Evolutionary conservation across 2,113 vertebrate species (phyloP).

Genomic region (Dendrocopos noguchii): DNA sequence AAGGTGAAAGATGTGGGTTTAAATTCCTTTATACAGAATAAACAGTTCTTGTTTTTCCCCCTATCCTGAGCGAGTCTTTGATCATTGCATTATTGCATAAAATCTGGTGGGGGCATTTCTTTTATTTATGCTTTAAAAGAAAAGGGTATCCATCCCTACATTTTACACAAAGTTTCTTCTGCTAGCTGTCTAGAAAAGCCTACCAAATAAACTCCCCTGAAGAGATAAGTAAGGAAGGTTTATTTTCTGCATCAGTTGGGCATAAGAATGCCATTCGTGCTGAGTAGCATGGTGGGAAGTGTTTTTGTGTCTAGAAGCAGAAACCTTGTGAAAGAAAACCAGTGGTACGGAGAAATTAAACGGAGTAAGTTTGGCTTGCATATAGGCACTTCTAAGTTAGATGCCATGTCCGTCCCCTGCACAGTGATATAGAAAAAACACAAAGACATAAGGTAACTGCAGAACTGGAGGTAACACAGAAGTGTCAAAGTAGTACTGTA

Average conservation of each 20-base stretch:
- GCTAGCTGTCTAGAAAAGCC: background rate
- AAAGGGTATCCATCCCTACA: background rate
- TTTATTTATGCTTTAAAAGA: conserved; percentile 7
- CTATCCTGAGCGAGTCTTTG: background rate
- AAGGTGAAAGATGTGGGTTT: background rate
- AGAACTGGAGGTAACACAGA: background rate
- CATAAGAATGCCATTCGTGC: background rate
- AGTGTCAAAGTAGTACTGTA: background rate
- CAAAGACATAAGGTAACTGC: background rate
- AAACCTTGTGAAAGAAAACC: background rate
- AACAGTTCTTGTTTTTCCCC: background rate
- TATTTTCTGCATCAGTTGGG: background rate
- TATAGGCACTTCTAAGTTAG: background rate
- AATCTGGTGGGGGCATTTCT: background rate
- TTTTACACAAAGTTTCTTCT: background rate
- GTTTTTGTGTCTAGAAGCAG: background rate
- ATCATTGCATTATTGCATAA: background rate
- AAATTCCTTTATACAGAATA: background rate
- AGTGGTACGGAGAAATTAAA: background rate
- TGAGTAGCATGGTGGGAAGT: background rate
- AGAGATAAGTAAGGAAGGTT: background rate
- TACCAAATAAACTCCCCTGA: background rate
- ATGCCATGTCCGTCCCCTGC: background rate
- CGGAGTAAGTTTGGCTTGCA: background rate
- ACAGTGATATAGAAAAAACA: background rate